Base-by-base conservation (phyloP, 2,888 invertebrate genomes). In the Aphodius sticticus region DNA sequence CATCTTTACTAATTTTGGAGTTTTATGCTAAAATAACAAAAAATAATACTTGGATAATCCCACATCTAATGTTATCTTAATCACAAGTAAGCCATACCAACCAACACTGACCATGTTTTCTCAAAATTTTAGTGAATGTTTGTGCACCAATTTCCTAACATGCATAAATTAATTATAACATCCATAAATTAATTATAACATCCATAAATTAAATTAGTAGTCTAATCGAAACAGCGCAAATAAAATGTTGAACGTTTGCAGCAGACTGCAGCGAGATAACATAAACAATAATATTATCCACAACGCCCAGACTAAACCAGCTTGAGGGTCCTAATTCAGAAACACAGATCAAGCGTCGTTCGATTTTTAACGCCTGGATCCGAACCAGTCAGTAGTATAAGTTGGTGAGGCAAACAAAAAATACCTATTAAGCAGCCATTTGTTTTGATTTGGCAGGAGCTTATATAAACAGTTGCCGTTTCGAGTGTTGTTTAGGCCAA, bases 191-290 rank as follows among this genome's bases (percentile, higher is more conserved):
- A 38, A 38, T 38, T 38, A 38, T 7, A 38, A 53, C 53, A 53
- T 53, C 53, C 53, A 53, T 53, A 53, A 53, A 3, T 53, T 53
- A 53, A 53, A 7, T 53, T 53, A 12, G 53, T 53, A 53, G 53
- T 53, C 53, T 53, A 53, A 53, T 5, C 53, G 12, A 53, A 53
- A 12, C 53, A 3, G 12, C 53, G 53, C 53, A 53, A 53, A 53
- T 53, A 53, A 53, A 53, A 53, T 53, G 53, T 53, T 12, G 6
- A 53, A 53, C 53, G 53, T 53, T 53, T 53, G 53, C 53, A 53
- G 53, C 53, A 53, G 53, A 53, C 53, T 53, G 53, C 53, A 53
- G 53, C 53, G 53, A 53, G 53, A 53, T 53, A 53, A 53, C 53
- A 53, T 53, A 53, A 53, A 53, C 53, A 53, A 53, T 53, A 53